phyloP scores from a whole-genome alignment of 1,140 invertebrate species.

The Neodiprion pinetum region DNA sequence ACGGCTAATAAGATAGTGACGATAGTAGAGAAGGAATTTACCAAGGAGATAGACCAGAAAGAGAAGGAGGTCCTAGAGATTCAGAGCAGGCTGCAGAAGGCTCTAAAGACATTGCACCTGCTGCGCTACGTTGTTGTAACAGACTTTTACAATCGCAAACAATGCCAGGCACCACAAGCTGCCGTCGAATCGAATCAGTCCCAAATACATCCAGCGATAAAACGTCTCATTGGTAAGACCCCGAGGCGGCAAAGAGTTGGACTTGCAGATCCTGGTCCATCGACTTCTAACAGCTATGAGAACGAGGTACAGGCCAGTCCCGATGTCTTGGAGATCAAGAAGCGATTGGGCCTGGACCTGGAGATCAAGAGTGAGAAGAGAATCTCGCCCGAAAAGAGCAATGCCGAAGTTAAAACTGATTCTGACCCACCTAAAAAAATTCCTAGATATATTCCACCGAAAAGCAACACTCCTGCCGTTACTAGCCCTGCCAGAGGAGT shows the following conservation, averaged over 20 bases:
- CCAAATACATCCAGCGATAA: slow-evolving; percentile 76
- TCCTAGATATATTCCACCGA: slow-evolving; percentile 56
- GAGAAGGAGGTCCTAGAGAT: slow-evolving; percentile 64
- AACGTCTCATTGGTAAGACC: slow-evolving; percentile 70
- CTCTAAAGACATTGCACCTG: slow-evolving; percentile 72
- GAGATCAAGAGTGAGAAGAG: background rate
- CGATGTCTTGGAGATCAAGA: slow-evolving; percentile 10
- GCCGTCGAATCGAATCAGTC: slow-evolving; percentile 63
- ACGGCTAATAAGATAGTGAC: slow-evolving; percentile 49
- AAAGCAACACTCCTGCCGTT: slow-evolving; percentile 40
- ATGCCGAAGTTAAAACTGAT: background rate
- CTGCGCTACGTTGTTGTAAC: slow-evolving; percentile 73
- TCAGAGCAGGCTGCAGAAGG: slow-evolving; percentile 67
- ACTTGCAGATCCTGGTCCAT: slow-evolving; percentile 28
- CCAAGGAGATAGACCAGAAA: slow-evolving; percentile 63
- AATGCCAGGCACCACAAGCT: slow-evolving; percentile 59
- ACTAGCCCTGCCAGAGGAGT: slow-evolving; percentile 41
- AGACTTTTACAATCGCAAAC: slow-evolving; percentile 73
- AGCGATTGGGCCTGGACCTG: background rate
- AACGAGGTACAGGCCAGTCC: slow-evolving; percentile 10
- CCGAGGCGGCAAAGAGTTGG: slow-evolving; percentile 38
- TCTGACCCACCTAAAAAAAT: slow-evolving; percentile 43
- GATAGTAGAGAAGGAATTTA: slow-evolving; percentile 64
- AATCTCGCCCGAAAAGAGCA: background rate
- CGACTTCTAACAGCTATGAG: slow-evolving; percentile 28